A percentile compares a stretch with the other conserved stretches of the same genome.
Evolutionary conservation across 2,113 vertebrate species (phyloP).

Genomic region (Butorides virescens): DNA sequence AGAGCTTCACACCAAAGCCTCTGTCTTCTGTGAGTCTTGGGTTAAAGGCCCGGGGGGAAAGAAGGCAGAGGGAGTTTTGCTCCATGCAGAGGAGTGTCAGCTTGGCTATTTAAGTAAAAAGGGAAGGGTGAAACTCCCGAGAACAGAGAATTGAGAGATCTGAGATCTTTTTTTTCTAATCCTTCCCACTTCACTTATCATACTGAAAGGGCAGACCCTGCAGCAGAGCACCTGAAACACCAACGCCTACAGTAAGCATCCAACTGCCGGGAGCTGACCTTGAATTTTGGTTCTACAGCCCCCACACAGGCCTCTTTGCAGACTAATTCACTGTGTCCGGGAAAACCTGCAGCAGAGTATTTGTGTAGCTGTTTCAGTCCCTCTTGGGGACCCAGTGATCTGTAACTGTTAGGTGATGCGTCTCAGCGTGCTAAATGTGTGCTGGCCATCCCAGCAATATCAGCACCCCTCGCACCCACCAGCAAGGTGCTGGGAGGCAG

Average conservation of each 20-base stretch:
- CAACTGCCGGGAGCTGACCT: neutral
- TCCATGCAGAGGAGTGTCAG: neutral
- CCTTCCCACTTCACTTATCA: neutral
- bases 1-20: neutral
- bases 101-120: neutral
- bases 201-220: neutral
- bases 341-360: neutral
- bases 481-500: neutral
- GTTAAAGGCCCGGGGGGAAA: neutral
- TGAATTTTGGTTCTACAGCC: neutral
- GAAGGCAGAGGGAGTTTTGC: neutral
- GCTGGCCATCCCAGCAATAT: neutral
- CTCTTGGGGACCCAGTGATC: neutral
- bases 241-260: neutral
- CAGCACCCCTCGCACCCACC: neutral
- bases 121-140: neutral
- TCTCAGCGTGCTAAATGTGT: accelerated
- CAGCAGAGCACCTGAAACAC: neutral
- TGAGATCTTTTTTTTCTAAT: neutral
- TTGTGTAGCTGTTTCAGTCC: accelerated
- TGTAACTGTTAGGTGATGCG: neutral
- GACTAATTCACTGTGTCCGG: neutral
- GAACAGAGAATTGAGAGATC: neutral
- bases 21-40: neutral
- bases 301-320: neutral